phyloP scores from a whole-genome alignment of 2,113 vertebrate species.

The Pluvianellus socialis region DNA sequence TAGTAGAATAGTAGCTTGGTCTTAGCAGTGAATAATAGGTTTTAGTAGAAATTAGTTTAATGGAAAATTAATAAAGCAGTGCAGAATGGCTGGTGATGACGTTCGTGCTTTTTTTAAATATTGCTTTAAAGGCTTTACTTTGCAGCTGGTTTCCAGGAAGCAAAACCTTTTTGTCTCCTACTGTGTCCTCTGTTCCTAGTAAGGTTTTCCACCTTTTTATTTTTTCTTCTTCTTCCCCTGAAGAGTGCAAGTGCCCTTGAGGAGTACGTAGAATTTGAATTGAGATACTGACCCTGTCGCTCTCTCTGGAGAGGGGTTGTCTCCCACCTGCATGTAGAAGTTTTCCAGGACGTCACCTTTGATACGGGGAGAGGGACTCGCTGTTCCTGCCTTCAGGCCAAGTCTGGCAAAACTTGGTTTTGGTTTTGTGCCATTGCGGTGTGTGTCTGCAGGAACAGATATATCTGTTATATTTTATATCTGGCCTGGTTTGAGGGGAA shows the following conservation, averaged over 20 bases:
- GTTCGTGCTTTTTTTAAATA: background rate
- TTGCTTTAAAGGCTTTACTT: background rate
- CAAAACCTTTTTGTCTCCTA: background rate
- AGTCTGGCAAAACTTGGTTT: background rate
- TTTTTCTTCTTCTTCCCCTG: too few relatives aligned
- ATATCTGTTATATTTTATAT: too few relatives aligned
- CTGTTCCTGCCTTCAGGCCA: background rate
- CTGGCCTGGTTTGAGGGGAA: background rate
- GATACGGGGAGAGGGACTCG: accelerated
- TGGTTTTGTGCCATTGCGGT: accelerated
- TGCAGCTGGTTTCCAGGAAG: background rate
- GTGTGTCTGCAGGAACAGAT: background rate
- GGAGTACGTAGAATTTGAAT: too few relatives aligned
- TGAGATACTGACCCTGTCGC: background rate
- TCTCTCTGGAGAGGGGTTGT: background rate
- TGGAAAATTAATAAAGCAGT: conserved; percentile 44
- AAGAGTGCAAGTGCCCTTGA: background rate
- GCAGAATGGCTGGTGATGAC: background rate
- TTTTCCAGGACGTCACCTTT: background rate
- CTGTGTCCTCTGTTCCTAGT: background rate
- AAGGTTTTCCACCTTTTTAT: background rate
- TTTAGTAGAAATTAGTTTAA: conserved; percentile 19
- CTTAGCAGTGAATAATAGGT: conserved; percentile 31
- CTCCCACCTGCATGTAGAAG: background rate
- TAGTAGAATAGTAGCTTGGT: background rate